Base-by-base conservation (phyloP, 2,888 invertebrate genomes). In the Platynereis dumerilii region DNA sequence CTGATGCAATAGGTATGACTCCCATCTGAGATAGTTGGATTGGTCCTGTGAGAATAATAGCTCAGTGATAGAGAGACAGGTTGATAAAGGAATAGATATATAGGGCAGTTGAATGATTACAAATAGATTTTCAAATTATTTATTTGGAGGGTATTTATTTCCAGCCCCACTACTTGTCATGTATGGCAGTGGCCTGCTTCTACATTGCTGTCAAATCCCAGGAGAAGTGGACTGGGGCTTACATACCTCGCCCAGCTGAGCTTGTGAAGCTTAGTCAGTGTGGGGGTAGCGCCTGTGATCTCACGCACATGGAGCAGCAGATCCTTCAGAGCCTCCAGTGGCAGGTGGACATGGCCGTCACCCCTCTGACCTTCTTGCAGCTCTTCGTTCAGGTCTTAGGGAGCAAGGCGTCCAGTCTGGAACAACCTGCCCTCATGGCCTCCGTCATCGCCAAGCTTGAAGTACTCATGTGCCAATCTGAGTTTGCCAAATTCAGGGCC, bases 271-370 rank as follows among this genome's bases (percentile, higher is more conserved):
- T 80, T 3, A 75, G 79, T 65, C 70, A 76, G 67, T 74, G 78
- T 64, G 74, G 72, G 15, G 80, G 81, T 73, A 77, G 76, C 58
- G 68, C 76, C 5, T 73, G 74, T 22, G 82, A 82, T 68, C 70
- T 82, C 26, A 69, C 72, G 26, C 75, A 78, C 52, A 82, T 82
- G 80, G 81, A 82, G 69, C 70, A 71, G 26, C 71, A 77, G 28
- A 73, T 82, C n/a, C 70, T 79, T 2, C 74, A 77, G 24, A 78
- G 80, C 55, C 72, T 82, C 15, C 69, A 69, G 57, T 80, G 80
- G 78, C 65, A 75, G 42, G 63, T 78, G 3, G 68, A 69, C 58
- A 54, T 26, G 17, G 74, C 76, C 0, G 67, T 73, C 20, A 73
- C 75, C 17, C 76, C 79, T 10, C 75, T 81, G 7, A 69, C 70